Conservation (phyloP, 1,140 invertebrate genomes). For the Whitmania pigra region DNA sequence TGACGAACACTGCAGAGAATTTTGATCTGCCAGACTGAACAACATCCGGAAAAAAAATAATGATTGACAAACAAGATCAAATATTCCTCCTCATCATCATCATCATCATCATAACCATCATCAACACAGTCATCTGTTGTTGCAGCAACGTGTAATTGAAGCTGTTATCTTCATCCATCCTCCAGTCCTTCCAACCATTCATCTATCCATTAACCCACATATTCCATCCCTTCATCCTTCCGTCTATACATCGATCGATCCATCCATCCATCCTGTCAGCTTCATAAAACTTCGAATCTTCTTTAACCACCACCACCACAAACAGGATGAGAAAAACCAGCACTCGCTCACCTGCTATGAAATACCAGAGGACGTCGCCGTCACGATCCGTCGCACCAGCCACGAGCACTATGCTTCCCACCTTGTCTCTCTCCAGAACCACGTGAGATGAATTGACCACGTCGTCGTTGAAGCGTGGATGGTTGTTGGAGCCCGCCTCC, state of each 20-base stretch:
- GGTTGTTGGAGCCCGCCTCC: background rate
- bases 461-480: background rate
- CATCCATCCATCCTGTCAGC: no score
- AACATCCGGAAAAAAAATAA: background rate
- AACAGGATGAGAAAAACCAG: background rate
- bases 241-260: no score
- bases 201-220: no score
- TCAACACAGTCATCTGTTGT: background rate
- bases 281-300: no score
- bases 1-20: background rate
- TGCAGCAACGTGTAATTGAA: no score
- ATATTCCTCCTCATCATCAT: conserved; percentile 5
- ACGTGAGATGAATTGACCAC: background rate
- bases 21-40: background rate
- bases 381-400: background rate
- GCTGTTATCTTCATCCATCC: no score
- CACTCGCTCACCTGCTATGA: background rate
- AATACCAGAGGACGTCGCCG: no score
- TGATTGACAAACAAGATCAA: background rate
- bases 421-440: background rate
- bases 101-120: conserved; percentile 3
- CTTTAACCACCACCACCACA: background rate
- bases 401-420: background rate
- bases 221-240: no score
- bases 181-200: no score